Base-by-base conservation (phyloP, 2,797 vertebrate genomes). In the Liparis tanakae region DNA sequence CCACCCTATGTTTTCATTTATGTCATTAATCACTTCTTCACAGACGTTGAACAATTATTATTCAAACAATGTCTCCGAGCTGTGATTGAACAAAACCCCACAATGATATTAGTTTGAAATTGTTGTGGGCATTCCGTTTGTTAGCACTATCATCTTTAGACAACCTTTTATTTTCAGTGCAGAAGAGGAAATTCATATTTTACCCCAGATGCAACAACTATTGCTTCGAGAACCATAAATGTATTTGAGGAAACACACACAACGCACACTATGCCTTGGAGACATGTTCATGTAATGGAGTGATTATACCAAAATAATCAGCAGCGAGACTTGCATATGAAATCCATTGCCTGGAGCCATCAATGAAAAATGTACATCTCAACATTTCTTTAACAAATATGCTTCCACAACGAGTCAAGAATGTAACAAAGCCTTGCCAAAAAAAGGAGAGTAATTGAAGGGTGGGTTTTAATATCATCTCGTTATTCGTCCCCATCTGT, bases 221-320 rank as follows among this genome's bases (percentile, higher is more conserved):
- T 78, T 88, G 87, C 90, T 86, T 85, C 85, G 76, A 89, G 89
- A 77, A 85, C 87, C 90, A 86, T 79, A 80, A 87, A 90, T 93
- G 90, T 91, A 92, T 91, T 91, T 86, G 72, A 83, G 77, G 82
- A 91, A 88, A 83, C 76, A 43, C 41, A 43, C 41, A 43, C 39
- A 41, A 46, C 72, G 82, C 69, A 84, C 73, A 79, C 76, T 76
- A 77, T 85, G 87, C 89, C 93, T 91, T 36, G 67, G 89, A 93
- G 94, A 93, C 87, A 93, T 87, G 86, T 84, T 88, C 84, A 85
- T 93, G 92, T 95, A 95, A 95, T 94, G 82, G 90, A 91, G 90
- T 93, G 89, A 94, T 95, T 94, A 94, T 94, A 94, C 92, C 88
- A 90, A 91, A 94, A 93, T 93, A 92, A 94, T 93, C 92, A 93